Conservation (phyloP, 2,797 vertebrate species). For the Tenualosa ilisha region DNA sequence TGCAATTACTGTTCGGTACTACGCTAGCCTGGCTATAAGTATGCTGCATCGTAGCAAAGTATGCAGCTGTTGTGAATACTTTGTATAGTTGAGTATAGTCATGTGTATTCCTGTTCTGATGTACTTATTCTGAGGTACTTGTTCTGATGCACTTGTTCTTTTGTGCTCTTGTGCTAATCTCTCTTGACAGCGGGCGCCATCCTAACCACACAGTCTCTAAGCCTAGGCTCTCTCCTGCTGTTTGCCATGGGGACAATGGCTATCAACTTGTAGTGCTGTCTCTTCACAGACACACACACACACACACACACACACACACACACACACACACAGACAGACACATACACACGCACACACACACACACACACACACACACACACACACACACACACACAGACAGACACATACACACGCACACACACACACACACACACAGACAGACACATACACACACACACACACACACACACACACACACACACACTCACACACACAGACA, state of each 20-base stretch:
- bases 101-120: neutral
- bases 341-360: too few species aligned
- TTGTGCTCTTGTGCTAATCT: neutral
- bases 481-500: neutral
- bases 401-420: too few species aligned
- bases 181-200: constrained; percentile 18
- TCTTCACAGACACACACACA: too few species aligned
- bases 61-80: too few species aligned
- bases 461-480: constrained; percentile 8
- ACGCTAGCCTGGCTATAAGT: too few species aligned
- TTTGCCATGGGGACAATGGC: constrained; percentile 50
- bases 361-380: constrained; percentile 8
- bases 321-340: neutral
- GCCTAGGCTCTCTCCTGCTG: constrained; percentile 46
- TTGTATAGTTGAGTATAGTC: neutral
- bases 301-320: constrained; percentile 10
- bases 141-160: too few species aligned
- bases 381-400: neutral
- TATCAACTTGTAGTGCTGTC: neutral
- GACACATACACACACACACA: too few species aligned
- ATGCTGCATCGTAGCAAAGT: too few species aligned
- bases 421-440: constrained; percentile 6
- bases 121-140: too few species aligned
- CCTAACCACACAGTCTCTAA: constrained; percentile 31
- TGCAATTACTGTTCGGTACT: too few species aligned